These are phyloP conservation scores for Enteromius radiatus DNA, from an alignment of 2,797 vertebrate genomes.

Conservation along the genomic window DNA sequence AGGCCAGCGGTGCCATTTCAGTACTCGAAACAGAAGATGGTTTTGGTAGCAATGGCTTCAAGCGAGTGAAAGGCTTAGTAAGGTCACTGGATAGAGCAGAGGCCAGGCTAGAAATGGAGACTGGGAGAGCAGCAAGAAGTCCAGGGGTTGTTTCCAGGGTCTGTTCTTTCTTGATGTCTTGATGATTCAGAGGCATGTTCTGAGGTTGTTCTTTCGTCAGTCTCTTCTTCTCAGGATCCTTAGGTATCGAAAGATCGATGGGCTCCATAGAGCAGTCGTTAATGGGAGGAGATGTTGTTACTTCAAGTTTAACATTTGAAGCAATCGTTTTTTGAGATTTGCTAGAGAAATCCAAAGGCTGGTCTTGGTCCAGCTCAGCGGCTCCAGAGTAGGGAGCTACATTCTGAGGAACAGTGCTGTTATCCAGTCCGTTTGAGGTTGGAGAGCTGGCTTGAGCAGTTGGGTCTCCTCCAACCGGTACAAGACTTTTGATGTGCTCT, in stretches of 20 bases:
- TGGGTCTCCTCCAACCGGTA: constrained; percentile 68
- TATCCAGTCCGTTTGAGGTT: constrained; percentile 81
- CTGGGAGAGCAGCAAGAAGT: constrained; percentile 75
- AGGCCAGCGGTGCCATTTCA: constrained; percentile 92
- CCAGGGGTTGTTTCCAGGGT: constrained; percentile 69
- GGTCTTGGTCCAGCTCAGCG: constrained; percentile 71
- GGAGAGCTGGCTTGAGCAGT: constrained; percentile 64
- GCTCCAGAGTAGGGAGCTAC: constrained; percentile 67
- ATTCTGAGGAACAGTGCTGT: constrained; percentile 62
- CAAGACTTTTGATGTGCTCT: constrained; percentile 84
- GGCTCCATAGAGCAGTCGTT: constrained; percentile 84
- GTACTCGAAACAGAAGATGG: constrained; percentile 65
- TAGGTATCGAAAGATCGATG: constrained; percentile 87
- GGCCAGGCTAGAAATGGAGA: constrained; percentile 78
- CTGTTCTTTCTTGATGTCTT: constrained; percentile 72
- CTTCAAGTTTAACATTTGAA: constrained; percentile 80
- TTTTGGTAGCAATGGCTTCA: constrained; percentile 88
- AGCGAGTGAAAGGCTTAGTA: constrained; percentile 76
- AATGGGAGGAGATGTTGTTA: constrained; percentile 64
- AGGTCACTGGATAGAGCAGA: constrained; percentile 72
- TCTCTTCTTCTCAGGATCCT: constrained; percentile 75
- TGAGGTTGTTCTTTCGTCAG: constrained; percentile 64
- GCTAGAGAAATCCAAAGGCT: constrained; percentile 87
- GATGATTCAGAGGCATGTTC: neutral
- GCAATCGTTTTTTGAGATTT: constrained; percentile 75